Evolutionary conservation across 2,888 invertebrate genomes (phyloP).

Genomic region (Spilosoma lubricipeda): DNA sequence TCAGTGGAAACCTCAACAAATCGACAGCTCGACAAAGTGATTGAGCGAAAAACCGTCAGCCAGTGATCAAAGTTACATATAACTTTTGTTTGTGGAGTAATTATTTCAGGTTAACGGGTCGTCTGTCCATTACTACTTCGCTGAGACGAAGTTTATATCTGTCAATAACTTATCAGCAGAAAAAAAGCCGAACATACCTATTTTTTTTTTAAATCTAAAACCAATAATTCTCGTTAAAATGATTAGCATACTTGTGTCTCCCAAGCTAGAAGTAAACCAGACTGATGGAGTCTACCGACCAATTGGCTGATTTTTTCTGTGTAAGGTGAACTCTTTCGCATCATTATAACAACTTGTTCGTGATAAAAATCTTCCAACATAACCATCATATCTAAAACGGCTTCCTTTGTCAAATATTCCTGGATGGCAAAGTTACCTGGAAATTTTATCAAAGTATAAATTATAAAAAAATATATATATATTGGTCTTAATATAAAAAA

Average conservation of each 20-base stretch:
- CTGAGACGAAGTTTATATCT: too few species aligned
- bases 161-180: too few species aligned
- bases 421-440: conserved; percentile 89
- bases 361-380: conserved; percentile 90
- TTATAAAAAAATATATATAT: too few species aligned
- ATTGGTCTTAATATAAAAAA: too few species aligned
- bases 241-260: conserved; percentile 85
- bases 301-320: conserved; percentile 84
- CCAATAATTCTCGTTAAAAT: not conserved
- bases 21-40: too few species aligned
- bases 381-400: conserved; percentile 84
- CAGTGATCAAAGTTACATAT: not conserved
- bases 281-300: conserved; percentile 86
- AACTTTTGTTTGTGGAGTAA: too few species aligned
- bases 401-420: conserved; percentile 87
- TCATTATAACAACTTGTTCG: conserved; percentile 88
- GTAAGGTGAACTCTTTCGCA: conserved; percentile 88
- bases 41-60: not conserved
- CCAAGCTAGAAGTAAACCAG: conserved; percentile 88
- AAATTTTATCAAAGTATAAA: not conserved
- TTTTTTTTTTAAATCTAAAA: not conserved
- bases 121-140: too few species aligned
- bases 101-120: too few species aligned
- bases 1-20: too few species aligned
- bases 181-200: too few species aligned